These are phyloP conservation scores for Polyploca ridens DNA, from an alignment of 2,888 invertebrate genomes.

Conservation along the genomic window DNA sequence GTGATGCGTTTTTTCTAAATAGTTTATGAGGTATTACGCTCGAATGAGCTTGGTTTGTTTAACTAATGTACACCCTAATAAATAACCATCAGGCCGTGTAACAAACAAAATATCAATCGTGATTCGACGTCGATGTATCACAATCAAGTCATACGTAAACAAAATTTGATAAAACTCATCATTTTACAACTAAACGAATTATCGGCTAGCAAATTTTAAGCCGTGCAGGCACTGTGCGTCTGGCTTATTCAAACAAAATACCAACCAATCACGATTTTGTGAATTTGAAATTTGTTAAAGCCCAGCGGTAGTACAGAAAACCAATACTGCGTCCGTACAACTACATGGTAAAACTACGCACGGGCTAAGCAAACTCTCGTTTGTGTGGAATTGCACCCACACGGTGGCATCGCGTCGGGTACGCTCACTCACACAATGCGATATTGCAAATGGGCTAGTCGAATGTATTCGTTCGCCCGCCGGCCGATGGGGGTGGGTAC, in stretches of 20 bases:
- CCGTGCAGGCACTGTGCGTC: conserved; percentile 56
- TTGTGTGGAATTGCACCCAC: conserved; percentile 56
- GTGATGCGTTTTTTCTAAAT: conserved; percentile 49
- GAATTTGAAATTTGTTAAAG: conserved; percentile 84
- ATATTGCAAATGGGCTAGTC: conserved; percentile 83
- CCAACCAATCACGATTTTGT: conserved; percentile 82
- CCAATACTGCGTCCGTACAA: conserved; percentile 73
- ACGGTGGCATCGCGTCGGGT: conserved; percentile 37
- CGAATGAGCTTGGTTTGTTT: conserved; percentile 29
- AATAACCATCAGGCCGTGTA: conserved; percentile 42
- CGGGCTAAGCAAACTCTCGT: conserved; percentile 73
- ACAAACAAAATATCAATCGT: conserved; percentile 54
- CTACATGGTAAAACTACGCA: conserved; percentile 76
- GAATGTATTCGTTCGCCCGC: conserved; percentile 81
- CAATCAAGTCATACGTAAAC: conserved; percentile 59
- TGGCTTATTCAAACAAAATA: conserved; percentile 80
- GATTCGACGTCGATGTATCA: conserved; percentile 45
- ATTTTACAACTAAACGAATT: conserved; percentile 79
- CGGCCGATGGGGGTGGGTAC: conserved; percentile 61
- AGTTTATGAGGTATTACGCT: conserved; percentile 58
- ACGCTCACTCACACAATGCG: conserved; percentile 79
- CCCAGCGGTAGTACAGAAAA: conserved; percentile 78
- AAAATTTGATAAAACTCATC: conserved; percentile 73
- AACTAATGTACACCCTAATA: conserved; percentile 33
- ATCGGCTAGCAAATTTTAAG: conserved; percentile 69